Base-by-base conservation (phyloP, 2,113 vertebrate genomes). In the Chaetops frenatus region DNA sequence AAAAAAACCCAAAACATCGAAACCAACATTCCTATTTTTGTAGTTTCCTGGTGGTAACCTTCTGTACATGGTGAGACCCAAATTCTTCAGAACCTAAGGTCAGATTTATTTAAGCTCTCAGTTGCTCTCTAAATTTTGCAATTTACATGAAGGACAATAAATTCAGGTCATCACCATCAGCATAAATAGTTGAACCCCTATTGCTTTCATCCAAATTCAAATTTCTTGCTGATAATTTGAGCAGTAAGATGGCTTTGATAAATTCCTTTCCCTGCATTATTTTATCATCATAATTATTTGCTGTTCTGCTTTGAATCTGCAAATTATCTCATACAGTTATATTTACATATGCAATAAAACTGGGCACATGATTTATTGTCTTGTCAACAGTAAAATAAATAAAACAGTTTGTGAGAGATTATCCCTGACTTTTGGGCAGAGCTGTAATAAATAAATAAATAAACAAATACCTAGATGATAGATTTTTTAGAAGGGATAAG, bases 331-430 rank as follows among this genome's bases (percentile, higher is more conserved):
- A 74, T 18, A 61, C 25, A 62, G 58, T 45, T 91, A 38, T 50
- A 96, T 94, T 96, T 96, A 90, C 82, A 94, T 90, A 88, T 83
- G 62, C 81, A 96, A 73, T 96, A 94, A 96, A 91, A 38, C 87
- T 66, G 35, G 44, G 74, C 72, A 51, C 22, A 23, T 88, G 94
- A 94, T 95, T 81, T 90, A 86, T 90, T 86, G 33, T 81, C 71
- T 73, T 92, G 79, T 70, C 94, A 90, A 44, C 14, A 40, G 67
- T 31, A 86, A 73, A 89, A 94, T 69, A 85, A 96, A 84, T 74
- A 89, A 85, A 78, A 56, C 15, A 22, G 22, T 51, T 85, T 65
- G n/a, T 76, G 81, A 92, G 92, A 89, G 64, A 92, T 90, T 88
- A 82, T 57, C 78, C 24, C 67, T 64, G 67, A 90, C 23, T 80